Percentiles rank a stretch among this genome's conserved stretches.
Evolutionary conservation across 2,797 vertebrate species (phyloP).

Genomic region (Sitta carolinensis): DNA sequence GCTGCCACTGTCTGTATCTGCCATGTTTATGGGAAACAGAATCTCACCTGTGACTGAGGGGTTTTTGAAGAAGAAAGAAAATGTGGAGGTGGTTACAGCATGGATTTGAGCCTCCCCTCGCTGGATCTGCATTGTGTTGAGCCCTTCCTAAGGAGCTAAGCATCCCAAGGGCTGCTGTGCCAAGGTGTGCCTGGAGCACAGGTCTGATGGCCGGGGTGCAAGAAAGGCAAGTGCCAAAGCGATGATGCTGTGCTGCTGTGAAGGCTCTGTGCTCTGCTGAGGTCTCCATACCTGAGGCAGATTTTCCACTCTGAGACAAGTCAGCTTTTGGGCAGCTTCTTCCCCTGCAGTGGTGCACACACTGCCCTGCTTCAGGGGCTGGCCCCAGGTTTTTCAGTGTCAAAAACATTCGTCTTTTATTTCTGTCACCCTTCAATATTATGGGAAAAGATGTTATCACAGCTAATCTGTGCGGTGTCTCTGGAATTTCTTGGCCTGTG

Average conservation of each 20-base stretch:
- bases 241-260: neutral
- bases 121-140: accelerated
- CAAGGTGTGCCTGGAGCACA: neutral
- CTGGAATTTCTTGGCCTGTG: constrained; percentile 66
- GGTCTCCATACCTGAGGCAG: accelerated
- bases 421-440: constrained; percentile 4
- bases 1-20: neutral
- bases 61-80: neutral
- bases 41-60: neutral
- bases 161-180: neutral
- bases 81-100: accelerated
- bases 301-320: neutral
- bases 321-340: neutral
- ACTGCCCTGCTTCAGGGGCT: neutral
- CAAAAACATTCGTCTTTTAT: constrained; percentile 32
- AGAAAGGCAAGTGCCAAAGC: neutral
- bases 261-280: neutral
- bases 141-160: neutral
- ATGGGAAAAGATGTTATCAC: constrained; percentile 66
- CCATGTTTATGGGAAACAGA: neutral
- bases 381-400: neutral
- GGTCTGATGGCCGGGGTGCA: neutral
- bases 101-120: neutral
- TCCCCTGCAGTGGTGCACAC: neutral
- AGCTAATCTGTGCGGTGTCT: constrained; percentile 56